Base-by-base conservation (phyloP, 2,113 vertebrate genomes). In the Amazona vittata region DNA sequence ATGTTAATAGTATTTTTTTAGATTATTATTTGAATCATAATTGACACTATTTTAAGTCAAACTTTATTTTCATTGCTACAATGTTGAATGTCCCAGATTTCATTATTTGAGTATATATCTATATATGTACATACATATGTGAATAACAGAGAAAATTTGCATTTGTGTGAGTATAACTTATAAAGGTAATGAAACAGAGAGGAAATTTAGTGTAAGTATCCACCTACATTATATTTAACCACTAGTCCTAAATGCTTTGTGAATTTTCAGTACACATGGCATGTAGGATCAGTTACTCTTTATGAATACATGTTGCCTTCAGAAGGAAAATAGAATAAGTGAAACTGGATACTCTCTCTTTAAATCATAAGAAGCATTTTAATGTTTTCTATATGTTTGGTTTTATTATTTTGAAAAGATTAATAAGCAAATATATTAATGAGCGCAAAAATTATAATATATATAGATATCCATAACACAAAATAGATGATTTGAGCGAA, bases 1-100 rank as follows among this genome's bases (percentile, higher is more conserved):
- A 98, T 98, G 52, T 97, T 98, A 97, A 98, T 97, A 98, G 93
- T 98, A 98, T 98, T 98, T 98, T 98, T 98, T 92, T 98, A 98
- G 95, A 96, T 97, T 97, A 98, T 98, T 96, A 97, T 98, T 98
- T 98, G 88, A 97, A 97, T 98, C 98, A 98, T 97, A 98, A 96
- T 89, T 98, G 93, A 97, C 75, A 94, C 96, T 98, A 98, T 98
- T 98, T 98, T 97, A 97, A 98, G 97, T 97, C 46, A 47, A 47
- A 95, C 80, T 98, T 96, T 98, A 98, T 98, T 98, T 98, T 98
- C 97, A 97, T 96, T 98, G 96, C 97, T 98, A 94, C 12, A 16
- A 93, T 86, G 76, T 15, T 94, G 91, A 96, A 97, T 96, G 97
- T 97, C 94, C 95, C 97, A 95, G 96, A 98, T 96, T 93, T 94